Evolutionary conservation across 2,113 vertebrate species (phyloP).

Genomic region (Oxygymnocypris stewartii): DNA sequence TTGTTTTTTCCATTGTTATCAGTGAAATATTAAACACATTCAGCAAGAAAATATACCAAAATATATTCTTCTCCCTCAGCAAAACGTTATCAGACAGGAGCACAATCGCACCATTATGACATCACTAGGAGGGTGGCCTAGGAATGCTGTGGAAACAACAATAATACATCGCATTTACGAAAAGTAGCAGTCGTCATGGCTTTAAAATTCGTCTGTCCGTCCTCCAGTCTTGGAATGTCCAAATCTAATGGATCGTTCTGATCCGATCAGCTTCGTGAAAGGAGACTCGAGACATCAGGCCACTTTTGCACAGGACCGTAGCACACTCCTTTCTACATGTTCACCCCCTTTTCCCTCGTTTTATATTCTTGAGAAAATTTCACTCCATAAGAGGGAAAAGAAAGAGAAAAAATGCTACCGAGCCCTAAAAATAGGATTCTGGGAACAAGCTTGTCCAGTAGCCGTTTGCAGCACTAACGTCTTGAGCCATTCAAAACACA

Average conservation of each 20-base stretch:
- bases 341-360: background rate
- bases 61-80: background rate
- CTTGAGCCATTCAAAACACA: constrained; percentile 57
- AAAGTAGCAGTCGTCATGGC: constrained; percentile 33
- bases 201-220: constrained; percentile 18
- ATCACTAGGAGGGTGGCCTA: constrained; percentile 62
- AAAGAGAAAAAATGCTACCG: background rate
- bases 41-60: background rate
- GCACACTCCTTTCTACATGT: background rate
- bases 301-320: background rate
- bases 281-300: background rate
- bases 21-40: background rate
- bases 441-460: constrained; percentile 47
- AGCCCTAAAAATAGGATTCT: constrained; percentile 22
- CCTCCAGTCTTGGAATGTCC: background rate
- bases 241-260: constrained; percentile 6
- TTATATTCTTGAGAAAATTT: constrained; percentile 1
- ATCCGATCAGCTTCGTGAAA: background rate
- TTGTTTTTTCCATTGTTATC: background rate
- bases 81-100: constrained; percentile 30
- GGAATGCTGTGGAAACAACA: constrained; percentile 69
- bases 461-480: constrained; percentile 36
- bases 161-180: constrained; percentile 56
- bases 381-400: constrained; percentile 4
- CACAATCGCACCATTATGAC: constrained; percentile 71